Base-by-base conservation (phyloP, 37 sponge, comb jelly and placozoan species). In the Aplysina aerophoba region DNA sequence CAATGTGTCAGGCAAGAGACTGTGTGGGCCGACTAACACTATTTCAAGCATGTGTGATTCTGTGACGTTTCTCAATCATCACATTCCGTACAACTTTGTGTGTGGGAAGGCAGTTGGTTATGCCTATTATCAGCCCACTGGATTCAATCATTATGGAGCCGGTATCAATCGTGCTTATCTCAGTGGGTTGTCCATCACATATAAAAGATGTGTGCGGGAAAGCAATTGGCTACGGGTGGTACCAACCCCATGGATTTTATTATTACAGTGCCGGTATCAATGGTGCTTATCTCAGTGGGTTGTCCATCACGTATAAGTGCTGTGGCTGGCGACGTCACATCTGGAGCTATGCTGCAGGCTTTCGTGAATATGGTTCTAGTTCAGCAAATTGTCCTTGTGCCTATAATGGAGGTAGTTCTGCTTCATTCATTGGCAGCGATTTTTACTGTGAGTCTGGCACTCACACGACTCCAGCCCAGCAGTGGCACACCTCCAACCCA, bases 321-420 rank as follows among this genome's bases (percentile, higher is more conserved):
- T 3, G 41, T 1, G 3, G 40, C 12, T 1, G 41, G 25, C 78
- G 78, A 16, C 37, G 13, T 6, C 81, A 81, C 55, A 36, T 81
- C 17, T 81, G 81, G 81, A 53, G 59, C 19, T 81, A 81, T 60
- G 61, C 81, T 60, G 61, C 61, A 55, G 62, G 81, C 36, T 55
- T 8, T 81, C 16, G 3, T 19, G 78, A 75, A 24, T 16, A 1
- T 44, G 20, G n/a, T 19, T 41, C 37, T 50, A 75, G 2, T 50
- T 15, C 41, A 19, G 0, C 11, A 53, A 58, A 81, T 62, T 81
- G 81, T 57, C 81, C 81, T 4, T 81, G 81, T 60, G 62, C 62
- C 1, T 61, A 4, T 19, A 8, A 60, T 31, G 36, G 62, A 31
- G 81, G 81, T 53, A 20, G 36, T 20, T 11, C 59, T 55, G 59